Evolutionary conservation across 1,140 invertebrate species (phyloP), one percentile per base, ranked within the genome.

Genomic region (Amyelois transitella): DNA sequence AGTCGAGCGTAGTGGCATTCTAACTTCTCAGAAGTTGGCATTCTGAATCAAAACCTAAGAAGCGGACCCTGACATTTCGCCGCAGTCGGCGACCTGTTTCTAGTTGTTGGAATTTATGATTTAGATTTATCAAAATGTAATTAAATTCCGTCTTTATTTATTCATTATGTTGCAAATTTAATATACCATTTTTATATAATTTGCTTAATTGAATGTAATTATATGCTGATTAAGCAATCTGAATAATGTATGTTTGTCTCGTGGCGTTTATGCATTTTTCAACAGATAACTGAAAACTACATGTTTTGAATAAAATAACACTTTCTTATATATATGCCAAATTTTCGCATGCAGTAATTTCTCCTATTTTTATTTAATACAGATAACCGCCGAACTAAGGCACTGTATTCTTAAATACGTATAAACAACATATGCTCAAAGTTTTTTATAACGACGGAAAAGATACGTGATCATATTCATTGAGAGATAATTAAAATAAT

Each of bases 21-120:
- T 14, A 8, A 14, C 32, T 28, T n/a, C 59, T 60, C 50, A 63
- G 66, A 57, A 60, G 69, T 69, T 77, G 79, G 64, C 71, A 78
- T 82, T 86, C 69, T 64, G 55, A 58, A 67, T 60, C 57, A 65
- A n/a, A n/a, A n/a, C 62, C 62, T 57, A 49, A n/a, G n/a, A 25
- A 20, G 58, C 54, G 71, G 77, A 78, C 81, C 82, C 77, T 86
- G 82, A 86, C 82, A 86, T 86, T 86, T 84, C 60, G 73, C 55
- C 66, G 58, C 66, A 55, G 43, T 60, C 58, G 59, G 64, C 64
- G 60, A 67, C 58, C 55, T 60, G 58, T 67, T 76, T 69, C 66
- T 51, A 57, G 32, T 6, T 38, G 32, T n/a, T 8, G 32, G 32
- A 14, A 14, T 12, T 38, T 60, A 61, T 56, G 61, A 66, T 66